phyloP scores from a whole-genome alignment of 35 echinoderm and acorn worm genomes.

The Heliocidaris erythrogramma region DNA sequence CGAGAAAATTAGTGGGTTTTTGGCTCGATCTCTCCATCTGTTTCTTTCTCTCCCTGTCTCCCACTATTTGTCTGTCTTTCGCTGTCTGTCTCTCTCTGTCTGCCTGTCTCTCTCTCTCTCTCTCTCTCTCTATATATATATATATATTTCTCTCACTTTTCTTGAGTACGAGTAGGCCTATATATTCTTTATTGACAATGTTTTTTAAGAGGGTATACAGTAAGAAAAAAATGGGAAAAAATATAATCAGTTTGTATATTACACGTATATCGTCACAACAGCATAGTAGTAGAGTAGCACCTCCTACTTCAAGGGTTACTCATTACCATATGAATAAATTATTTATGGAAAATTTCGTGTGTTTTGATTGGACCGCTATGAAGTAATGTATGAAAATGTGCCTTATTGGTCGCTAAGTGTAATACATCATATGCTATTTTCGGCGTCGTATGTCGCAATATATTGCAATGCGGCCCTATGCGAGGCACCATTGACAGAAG shows the following conservation, averaged over 20 bases:
- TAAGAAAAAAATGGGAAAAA: too few species aligned
- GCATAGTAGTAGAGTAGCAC: neutral
- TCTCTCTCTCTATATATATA: too few species aligned
- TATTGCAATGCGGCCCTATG: constrained; percentile 26
- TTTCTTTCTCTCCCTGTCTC: too few species aligned
- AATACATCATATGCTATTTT: constrained; percentile 46
- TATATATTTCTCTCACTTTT: too few species aligned
- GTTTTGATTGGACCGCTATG: constrained; percentile 5
- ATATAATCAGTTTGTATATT: neutral
- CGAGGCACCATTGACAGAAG: neutral
- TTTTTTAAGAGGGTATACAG: too few species aligned
- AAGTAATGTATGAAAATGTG: constrained; percentile 18
- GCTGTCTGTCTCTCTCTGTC: too few species aligned
- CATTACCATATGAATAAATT: constrained; percentile 13
- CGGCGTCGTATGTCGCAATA: constrained; percentile 6
- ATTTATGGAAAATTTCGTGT: neutral
- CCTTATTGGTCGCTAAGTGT: neutral
- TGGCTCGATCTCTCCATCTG: too few species aligned
- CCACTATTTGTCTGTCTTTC: too few species aligned
- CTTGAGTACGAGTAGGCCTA: too few species aligned
- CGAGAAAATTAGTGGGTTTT: too few species aligned
- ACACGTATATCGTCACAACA: neutral
- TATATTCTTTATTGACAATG: too few species aligned
- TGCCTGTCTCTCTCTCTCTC: too few species aligned
- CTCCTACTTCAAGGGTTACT: neutral